Conservation (phyloP, 2,113 vertebrate species). For the Neofelis nebulosa region DNA sequence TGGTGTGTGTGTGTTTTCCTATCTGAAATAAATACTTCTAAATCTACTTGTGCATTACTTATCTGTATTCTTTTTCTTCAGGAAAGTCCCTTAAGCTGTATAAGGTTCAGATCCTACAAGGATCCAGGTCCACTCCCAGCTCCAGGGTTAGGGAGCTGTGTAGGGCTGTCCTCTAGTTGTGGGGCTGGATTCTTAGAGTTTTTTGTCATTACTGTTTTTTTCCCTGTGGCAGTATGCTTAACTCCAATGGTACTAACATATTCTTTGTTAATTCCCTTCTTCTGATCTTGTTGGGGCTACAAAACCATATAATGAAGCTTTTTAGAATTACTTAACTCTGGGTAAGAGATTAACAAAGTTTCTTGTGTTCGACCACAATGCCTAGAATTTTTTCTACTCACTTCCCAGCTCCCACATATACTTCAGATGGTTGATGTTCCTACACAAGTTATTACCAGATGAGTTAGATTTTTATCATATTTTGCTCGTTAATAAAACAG, state of each 20-base stretch:
- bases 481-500: background rate
- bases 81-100: background rate
- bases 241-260: background rate
- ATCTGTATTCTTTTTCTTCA: background rate
- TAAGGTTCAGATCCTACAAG: background rate
- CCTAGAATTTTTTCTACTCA: background rate
- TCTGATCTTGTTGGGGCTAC: background rate
- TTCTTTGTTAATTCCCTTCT: background rate
- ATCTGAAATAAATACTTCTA: background rate
- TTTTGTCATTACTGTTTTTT: background rate
- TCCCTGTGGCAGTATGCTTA: background rate
- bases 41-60: background rate
- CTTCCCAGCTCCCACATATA: background rate
- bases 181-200: background rate
- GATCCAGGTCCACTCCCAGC: background rate
- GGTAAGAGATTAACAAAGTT: background rate
- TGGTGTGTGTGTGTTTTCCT: background rate
- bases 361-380: background rate
- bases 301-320: background rate
- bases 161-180: background rate
- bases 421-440: background rate
- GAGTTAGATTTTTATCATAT: background rate
- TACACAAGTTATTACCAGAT: background rate
- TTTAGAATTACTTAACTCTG: background rate
- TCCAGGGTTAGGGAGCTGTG: background rate